A percentile compares a stretch with the other conserved stretches of the same genome.
Evolutionary conservation across 1,140 invertebrate species (phyloP).

Genomic region (Lepidurus packardi): DNA sequence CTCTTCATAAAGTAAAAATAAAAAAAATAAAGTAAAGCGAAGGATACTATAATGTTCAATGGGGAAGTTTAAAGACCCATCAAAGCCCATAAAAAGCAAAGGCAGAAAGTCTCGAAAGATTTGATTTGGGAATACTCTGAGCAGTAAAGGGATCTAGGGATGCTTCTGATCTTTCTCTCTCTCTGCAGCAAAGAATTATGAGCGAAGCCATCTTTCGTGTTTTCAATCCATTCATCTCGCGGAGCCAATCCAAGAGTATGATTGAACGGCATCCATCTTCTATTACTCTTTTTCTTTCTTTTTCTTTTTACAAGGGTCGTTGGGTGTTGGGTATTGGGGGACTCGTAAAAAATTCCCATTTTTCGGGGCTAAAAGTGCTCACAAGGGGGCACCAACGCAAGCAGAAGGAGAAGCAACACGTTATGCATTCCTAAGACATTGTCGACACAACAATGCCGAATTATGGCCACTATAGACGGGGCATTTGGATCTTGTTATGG

Average conservation of each 20-base stretch:
- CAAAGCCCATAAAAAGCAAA: background rate
- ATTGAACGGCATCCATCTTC: background rate
- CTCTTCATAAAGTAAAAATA: background rate
- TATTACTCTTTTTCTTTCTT: background rate
- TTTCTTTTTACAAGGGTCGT: no score
- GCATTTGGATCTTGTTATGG: background rate
- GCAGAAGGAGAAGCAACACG: background rate
- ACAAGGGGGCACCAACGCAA: background rate
- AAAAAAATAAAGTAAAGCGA: background rate
- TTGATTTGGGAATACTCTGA: slow-evolving; percentile 7
- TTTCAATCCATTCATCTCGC: background rate
- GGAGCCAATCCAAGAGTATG: background rate
- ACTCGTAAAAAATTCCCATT: background rate
- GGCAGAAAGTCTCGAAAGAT: background rate
- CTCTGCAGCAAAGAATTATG: background rate
- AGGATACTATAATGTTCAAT: background rate
- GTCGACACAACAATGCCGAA: background rate
- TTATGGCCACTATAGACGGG: background rate
- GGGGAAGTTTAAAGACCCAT: background rate
- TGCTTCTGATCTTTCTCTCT: background rate
- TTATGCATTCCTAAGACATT: background rate
- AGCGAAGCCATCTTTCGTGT: background rate
- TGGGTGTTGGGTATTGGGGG: background rate
- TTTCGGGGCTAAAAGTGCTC: background rate
- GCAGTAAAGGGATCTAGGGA: slow-evolving; percentile 1